Percentiles rank a stretch among this genome's conserved stretches.
phyloP scores from a whole-genome alignment of 1,140 invertebrate genomes.

The Condylostylus longicornis region DNA sequence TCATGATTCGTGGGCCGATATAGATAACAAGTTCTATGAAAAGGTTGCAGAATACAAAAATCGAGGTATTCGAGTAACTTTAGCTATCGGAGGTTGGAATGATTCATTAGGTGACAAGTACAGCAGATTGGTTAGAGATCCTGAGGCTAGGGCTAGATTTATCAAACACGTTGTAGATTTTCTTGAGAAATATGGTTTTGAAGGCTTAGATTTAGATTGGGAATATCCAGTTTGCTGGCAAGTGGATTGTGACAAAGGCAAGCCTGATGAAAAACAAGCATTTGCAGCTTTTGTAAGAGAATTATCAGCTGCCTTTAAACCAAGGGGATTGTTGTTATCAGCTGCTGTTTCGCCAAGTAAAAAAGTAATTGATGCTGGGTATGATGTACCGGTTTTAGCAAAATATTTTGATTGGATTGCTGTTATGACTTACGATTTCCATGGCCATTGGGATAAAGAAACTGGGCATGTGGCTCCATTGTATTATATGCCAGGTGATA shows the following conservation, averaged over 20 bases:
- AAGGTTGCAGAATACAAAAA: conserved; percentile 53
- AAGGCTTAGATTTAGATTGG: conserved; percentile 80
- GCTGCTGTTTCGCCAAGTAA: conserved; percentile 75
- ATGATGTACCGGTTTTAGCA: conserved; percentile 55
- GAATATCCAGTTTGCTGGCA: conserved; percentile 62
- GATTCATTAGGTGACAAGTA: conserved; percentile 76
- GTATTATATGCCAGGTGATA: conserved; percentile 55
- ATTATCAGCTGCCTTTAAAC: conserved; percentile 50
- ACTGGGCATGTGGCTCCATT: conserved; percentile 78
- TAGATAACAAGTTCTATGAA: conserved; percentile 63
- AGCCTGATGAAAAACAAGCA: conserved; percentile 55
- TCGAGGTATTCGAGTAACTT: conserved; percentile 24
- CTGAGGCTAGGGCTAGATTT: conserved; percentile 51
- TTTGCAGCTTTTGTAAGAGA: conserved; percentile 58
- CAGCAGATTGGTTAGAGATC: conserved; percentile 61
- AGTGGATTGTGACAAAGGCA: conserved; percentile 64
- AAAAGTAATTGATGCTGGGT: conserved; percentile 62
- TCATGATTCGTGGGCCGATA: conserved; percentile 51
- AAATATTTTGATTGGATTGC: conserved; percentile 73
- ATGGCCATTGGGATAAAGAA: conserved; percentile 80
- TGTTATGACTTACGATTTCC: conserved; percentile 82
- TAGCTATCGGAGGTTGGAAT: conserved; percentile 75
- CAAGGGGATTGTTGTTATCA: conserved; percentile 54
- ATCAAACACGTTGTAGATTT: conserved; percentile 58
- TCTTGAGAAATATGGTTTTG: conserved; percentile 64